Evolutionary conservation across 1,140 invertebrate species (phyloP).

Genomic region (Dryas iulia): DNA sequence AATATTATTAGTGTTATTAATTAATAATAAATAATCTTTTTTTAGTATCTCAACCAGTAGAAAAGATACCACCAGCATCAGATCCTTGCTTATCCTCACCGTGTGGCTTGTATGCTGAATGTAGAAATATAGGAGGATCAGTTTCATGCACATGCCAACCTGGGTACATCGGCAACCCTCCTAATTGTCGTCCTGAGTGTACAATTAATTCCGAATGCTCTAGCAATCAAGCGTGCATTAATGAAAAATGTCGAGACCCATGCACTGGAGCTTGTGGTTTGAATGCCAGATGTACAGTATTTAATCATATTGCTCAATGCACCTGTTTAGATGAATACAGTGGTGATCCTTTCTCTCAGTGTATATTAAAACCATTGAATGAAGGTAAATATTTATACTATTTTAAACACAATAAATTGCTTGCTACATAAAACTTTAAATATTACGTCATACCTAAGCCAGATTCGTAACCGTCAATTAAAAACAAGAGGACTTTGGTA

Average conservation of each 20-base stretch:
- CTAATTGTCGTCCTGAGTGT: slow-evolving; percentile 88
- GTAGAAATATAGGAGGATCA: slow-evolving; percentile 82
- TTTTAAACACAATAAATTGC: too few species aligned
- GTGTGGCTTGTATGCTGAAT: slow-evolving; percentile 87
- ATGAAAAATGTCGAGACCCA: slow-evolving; percentile 86
- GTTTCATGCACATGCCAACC: slow-evolving; percentile 85
- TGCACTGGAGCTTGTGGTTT: slow-evolving; percentile 86
- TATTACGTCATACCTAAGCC: too few species aligned
- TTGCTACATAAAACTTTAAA: too few species aligned
- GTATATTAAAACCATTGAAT: slow-evolving; percentile 58
- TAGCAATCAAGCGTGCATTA: slow-evolving; percentile 85
- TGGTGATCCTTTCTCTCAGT: slow-evolving; percentile 72
- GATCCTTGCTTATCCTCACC: slow-evolving; percentile 88
- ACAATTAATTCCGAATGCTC: slow-evolving; percentile 88
- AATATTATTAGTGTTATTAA: too few species aligned
- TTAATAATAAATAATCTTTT: slow-evolving; percentile 39
- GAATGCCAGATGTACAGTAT: slow-evolving; percentile 84
- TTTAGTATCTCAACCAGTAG: slow-evolving; percentile 79
- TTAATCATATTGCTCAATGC: slow-evolving; percentile 89
- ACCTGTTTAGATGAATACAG: slow-evolving; percentile 81
- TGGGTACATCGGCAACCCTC: slow-evolving; percentile 85
- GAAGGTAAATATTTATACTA: slow-evolving; percentile 62
- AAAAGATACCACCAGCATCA: slow-evolving; percentile 57
- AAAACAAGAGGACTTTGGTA: slow-evolving; percentile 87
- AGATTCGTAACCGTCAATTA: too few species aligned